Conservation (phyloP, 1,140 invertebrate species). For the Tetramorium parvispinum region DNA sequence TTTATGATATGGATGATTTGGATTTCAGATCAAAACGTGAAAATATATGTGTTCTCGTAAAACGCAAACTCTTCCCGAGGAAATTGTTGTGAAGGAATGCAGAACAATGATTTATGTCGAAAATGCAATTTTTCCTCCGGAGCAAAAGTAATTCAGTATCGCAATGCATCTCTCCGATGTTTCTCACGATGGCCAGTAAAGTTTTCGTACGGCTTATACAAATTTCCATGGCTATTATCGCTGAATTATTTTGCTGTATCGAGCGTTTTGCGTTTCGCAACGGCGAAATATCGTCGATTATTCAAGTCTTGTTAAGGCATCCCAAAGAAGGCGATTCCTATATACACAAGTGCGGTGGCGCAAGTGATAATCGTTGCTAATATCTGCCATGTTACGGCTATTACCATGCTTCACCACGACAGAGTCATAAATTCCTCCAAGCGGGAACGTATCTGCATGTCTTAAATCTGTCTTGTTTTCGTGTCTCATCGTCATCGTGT, state of each 20-base stretch:
- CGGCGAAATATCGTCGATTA: constrained; percentile 66
- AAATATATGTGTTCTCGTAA: not conserved
- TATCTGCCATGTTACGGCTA: constrained; percentile 72
- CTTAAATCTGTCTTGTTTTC: constrained; percentile 60
- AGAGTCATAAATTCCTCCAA: constrained; percentile 68
- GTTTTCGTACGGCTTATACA: constrained; percentile 29
- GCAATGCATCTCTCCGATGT: not conserved
- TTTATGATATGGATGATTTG: not conserved
- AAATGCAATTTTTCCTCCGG: not conserved
- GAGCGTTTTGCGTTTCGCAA: constrained; percentile 63
- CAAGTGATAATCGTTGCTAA: constrained; percentile 74
- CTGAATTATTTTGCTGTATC: constrained; percentile 62
- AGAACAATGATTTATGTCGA: not conserved
- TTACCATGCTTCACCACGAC: constrained; percentile 70
- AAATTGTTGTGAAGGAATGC: not conserved
- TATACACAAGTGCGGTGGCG: constrained; percentile 52
- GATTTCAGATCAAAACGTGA: not conserved
- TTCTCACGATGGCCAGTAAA: not conserved
- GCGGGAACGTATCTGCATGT: constrained; percentile 47
- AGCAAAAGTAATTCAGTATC: not conserved
- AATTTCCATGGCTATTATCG: constrained; percentile 66
- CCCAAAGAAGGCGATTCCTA: constrained; percentile 49
- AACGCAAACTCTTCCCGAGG: not conserved
- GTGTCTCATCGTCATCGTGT: constrained; percentile 44
- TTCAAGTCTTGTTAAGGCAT: constrained; percentile 62